Evolutionary conservation across 2,888 invertebrate species (phyloP), one percentile per base, ranked within the genome.

Genomic region (Leptinotarsa rubiginosa): DNA sequence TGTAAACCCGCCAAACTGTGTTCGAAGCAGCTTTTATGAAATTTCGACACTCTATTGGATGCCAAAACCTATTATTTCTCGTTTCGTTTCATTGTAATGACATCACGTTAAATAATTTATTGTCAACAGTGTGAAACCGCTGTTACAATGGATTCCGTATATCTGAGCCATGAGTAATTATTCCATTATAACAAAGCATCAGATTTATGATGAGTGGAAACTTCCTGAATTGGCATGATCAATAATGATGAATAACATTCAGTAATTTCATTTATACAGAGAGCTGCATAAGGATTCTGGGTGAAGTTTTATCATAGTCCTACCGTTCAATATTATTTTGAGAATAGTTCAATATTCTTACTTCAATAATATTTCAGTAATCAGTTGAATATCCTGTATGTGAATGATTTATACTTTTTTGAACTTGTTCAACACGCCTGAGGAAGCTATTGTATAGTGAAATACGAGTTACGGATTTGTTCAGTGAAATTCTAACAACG

Each of bases 71-170:
- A 62, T 62, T 18, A 62, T 20, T 20, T 56, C 22, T 20, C 13
- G 16, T 56, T 22, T 20, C 13, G 56, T 56, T 56, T 25, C 22
- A 62, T 25, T 41, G 62, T 4, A n/a, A 4, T 41, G 41, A 25
- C 31, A 62, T 62, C 31, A n/a, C 31, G 31, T 62, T 62, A 4
- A 62, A 31, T 62, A 41, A 62, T 62, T 62, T 41, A 62, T 31
- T 31, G 16, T 41, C 16, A 41, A 31, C 62, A 31, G 16, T 5
- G 25, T 41, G 31, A 10, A 41, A 15, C 62, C 41, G 18, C 41
- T 25, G 41, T n/a, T 62, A 7, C 12, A 62, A 41, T 62, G n/a
- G 25, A 62, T 62, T 62, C n/a, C 41, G 31, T 62, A 62, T 62
- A 18, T 62, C 62, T 15, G 31, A 31, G 62, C 41, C 62, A 41